Base-by-base conservation (phyloP, 1,140 invertebrate species). In the Drosophila ogumai region DNA sequence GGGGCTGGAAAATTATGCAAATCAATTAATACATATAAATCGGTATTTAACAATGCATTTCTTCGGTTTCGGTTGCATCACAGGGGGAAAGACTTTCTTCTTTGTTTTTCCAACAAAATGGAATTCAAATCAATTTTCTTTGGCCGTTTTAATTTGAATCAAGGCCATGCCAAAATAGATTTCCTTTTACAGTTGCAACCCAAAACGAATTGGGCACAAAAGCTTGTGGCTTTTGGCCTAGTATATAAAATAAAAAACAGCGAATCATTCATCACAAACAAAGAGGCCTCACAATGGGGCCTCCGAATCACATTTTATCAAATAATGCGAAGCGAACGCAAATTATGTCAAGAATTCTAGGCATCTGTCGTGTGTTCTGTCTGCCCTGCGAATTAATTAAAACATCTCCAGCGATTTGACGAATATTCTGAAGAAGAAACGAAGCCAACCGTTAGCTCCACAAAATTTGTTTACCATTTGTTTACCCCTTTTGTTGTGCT, bases 121-220 rank as follows among this genome's bases (percentile, higher is more conserved):
- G 43, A 28, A 40, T 49, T 58, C 17, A 60, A 81, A 76, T 63
- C 55, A 54, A 68, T 67, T 60, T 75, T 66, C 52, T 34, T 65
- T 13, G 66, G 43, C 43, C 43, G 40, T 19, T 61, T 54, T 66
- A 50, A 54, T 55, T 63, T 67, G 49, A 80, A 87, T 88, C 76
- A 88, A 88, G 80, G 80, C 72, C 76, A 80, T 60, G 73, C 40
- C 50, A 49, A 59, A 43, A 66, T 49, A 44, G 75, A 82, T 82
- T 87, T 87, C 82, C 71, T 60, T 88, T 88, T 82, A 87, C 82
- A 80, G 84, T 87, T 87, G 57, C 46, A 79, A 25, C 50, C 58
- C 57, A 65, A 58, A 34, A 55, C 19, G 13, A 47, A 77, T 67
- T 47, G 58, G 41, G 67, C 43, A 58, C 68, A 78, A 75, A 49